phyloP scores from a whole-genome alignment of 2,797 vertebrate species.

The Pseudochaenichthys georgianus region DNA sequence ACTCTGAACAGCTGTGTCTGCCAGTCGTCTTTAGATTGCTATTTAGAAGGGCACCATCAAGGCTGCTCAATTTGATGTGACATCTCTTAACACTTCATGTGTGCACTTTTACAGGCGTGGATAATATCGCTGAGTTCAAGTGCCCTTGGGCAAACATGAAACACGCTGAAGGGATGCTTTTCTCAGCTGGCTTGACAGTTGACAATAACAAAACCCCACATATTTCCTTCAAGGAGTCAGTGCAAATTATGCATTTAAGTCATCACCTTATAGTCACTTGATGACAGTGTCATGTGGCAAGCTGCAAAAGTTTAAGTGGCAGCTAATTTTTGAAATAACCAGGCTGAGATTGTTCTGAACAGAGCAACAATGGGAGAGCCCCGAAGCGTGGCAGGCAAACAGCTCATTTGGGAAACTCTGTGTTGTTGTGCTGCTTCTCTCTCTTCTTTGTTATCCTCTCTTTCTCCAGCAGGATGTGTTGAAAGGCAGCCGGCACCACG shows the following conservation, averaged over 20 bases:
- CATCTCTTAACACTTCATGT: neutral
- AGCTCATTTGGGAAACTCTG: conserved; percentile 64
- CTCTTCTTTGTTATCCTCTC: neutral
- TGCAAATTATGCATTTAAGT: neutral
- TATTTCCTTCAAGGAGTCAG: neutral
- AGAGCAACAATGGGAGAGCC: conserved; percentile 48
- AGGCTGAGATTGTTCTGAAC: conserved; percentile 52
- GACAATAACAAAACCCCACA: neutral
- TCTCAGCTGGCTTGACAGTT: conserved; percentile 6
- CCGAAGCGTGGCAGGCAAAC: conserved; percentile 62
- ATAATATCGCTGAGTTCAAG: neutral
- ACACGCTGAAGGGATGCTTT: neutral
- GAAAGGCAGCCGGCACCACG: conserved; percentile 37
- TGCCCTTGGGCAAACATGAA: neutral
- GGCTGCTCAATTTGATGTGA: neutral
- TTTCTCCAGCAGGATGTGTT: neutral
- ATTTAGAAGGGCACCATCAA: neutral
- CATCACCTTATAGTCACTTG: neutral
- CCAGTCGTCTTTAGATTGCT: conserved; percentile 47
- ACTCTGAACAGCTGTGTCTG: conserved; percentile 62
- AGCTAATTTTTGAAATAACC: conserved; percentile 57
- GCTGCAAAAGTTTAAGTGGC: conserved; percentile 40
- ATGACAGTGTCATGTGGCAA: conserved; percentile 1
- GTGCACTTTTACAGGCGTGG: neutral
- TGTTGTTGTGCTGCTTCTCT: conserved; percentile 39